These are phyloP conservation scores for Clarias platycephalus DNA, from an alignment of 2,797 vertebrate species.

Conservation along the genomic window DNA sequence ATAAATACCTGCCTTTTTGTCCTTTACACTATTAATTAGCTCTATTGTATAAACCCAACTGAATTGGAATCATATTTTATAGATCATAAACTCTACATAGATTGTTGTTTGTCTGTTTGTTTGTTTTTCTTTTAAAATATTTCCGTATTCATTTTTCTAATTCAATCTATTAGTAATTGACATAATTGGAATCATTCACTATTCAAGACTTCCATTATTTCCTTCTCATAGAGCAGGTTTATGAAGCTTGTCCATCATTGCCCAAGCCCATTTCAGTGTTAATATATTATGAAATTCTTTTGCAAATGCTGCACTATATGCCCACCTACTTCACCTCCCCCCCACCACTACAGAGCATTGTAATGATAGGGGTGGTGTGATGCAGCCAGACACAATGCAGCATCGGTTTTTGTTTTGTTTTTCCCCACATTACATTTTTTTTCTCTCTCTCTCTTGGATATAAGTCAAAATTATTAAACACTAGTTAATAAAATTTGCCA, in stretches of 20 bases:
- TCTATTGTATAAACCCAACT: constrained; percentile 5
- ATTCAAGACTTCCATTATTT: constrained; percentile 54
- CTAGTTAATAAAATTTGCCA: too few relatives aligned
- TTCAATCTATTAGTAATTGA: constrained; percentile 45
- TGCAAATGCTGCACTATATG: constrained; percentile 11
- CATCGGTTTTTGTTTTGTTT: too few relatives aligned
- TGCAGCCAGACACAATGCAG: not conserved
- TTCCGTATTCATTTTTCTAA: constrained; percentile 34
- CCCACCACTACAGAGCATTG: not conserved
- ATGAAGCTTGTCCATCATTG: constrained; percentile 50
- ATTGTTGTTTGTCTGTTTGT: not conserved
- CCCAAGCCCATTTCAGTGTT: constrained; percentile 34
- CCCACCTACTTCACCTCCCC: constrained; percentile 13
- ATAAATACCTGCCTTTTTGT: constrained; percentile 40
- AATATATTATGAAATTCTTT: constrained; percentile 29
- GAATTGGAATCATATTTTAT: not conserved
- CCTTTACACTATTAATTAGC: constrained; percentile 33
- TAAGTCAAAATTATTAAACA: not conserved
- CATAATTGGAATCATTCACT: constrained; percentile 54
- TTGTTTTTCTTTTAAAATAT: constrained; percentile 15
- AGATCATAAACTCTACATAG: not conserved
- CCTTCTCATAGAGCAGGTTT: constrained; percentile 52
- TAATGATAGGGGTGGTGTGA: not conserved
- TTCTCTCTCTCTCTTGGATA: not conserved
- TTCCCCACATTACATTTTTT: not conserved